These are phyloP conservation scores for Ormyrus thymus DNA, from an alignment of 2,888 invertebrate species.

Conservation along the genomic window DNA sequence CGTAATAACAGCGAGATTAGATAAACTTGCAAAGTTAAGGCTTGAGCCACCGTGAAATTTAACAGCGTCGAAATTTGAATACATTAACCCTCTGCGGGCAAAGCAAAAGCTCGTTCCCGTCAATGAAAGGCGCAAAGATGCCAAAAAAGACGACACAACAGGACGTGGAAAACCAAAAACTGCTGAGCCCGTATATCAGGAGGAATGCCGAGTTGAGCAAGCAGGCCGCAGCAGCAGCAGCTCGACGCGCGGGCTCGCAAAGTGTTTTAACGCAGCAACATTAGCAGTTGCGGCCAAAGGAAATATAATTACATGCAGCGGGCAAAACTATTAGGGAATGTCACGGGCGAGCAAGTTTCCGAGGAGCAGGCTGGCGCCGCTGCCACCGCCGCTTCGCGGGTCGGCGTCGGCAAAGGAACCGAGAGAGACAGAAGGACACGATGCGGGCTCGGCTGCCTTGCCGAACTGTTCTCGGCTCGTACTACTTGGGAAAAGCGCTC, in stretches of 20 bases:
- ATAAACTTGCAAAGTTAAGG: no score
- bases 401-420: neutral
- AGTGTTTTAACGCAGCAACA: slow-evolving; percentile 64
- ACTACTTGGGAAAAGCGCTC: slow-evolving; percentile 1
- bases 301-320: slow-evolving; percentile 68
- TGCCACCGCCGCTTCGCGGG: neutral
- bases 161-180: neutral
- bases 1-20: no score
- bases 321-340: slow-evolving; percentile 68
- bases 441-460: slow-evolving; percentile 10
- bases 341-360: slow-evolving; percentile 66
- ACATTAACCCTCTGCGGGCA: no score
- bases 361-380: slow-evolving; percentile 33
- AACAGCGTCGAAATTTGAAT: no score
- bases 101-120: no score
- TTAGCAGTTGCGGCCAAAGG: slow-evolving; percentile 64
- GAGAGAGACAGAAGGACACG: no score
- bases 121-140: no score
- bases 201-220: no score
- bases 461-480: slow-evolving; percentile 2
- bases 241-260: slow-evolving; percentile 30
- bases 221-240: neutral
- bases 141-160: neutral
- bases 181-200: neutral
- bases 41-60: no score